Evolutionary conservation across 2,113 vertebrate species (phyloP), one percentile per base, ranked within the genome.

Genomic region (Microtus richardsoni): DNA sequence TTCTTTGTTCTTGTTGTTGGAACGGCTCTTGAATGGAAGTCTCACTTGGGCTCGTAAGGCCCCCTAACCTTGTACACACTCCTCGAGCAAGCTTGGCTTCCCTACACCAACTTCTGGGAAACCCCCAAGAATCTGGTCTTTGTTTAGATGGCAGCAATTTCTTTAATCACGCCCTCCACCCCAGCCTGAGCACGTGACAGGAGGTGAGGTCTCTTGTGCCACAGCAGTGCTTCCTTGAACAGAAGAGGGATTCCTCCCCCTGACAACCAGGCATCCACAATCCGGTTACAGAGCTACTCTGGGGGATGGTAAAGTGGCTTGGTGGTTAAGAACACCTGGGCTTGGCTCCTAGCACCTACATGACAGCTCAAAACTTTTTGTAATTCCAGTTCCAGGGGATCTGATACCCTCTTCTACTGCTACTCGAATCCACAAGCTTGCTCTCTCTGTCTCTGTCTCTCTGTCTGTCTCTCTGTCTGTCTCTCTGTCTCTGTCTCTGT

Each of bases 401-500:
- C n/a, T 16, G 54, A 17, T 36, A 26, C 12, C 54, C 22, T 82
- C n/a, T 39, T 39, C 36, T n/a, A n/a, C n/a, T 49, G 49, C 11
- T 49, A 49, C 10, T 49, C 10, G 10, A 49, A 49, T 49, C 49
- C 49, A 49, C 49, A 12, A 49, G 49, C 49, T 49, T 49, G 11
- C 49, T 47, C 47, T 47, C 47, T 47, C 7, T 47, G 7, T 47
- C 47, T 47, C 47, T 47, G 7, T 47, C 52, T 54, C 52, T 54
- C 3, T 52, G 0, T 52, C 14, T 54, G 4, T 54, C 4, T 52
- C 2, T 52, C 52, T 54, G 4, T 54, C 4, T 52, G 0, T 52
- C 4, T 54, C 16, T 54, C 16, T 52, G 0, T 52, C 16, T 54
- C 16, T 54, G 4, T 52, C 2, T 52, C 52, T 54, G 16, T 54